These are phyloP conservation scores for Petroica traversi DNA, from an alignment of 2,113 vertebrate genomes.

Conservation along the genomic window DNA sequence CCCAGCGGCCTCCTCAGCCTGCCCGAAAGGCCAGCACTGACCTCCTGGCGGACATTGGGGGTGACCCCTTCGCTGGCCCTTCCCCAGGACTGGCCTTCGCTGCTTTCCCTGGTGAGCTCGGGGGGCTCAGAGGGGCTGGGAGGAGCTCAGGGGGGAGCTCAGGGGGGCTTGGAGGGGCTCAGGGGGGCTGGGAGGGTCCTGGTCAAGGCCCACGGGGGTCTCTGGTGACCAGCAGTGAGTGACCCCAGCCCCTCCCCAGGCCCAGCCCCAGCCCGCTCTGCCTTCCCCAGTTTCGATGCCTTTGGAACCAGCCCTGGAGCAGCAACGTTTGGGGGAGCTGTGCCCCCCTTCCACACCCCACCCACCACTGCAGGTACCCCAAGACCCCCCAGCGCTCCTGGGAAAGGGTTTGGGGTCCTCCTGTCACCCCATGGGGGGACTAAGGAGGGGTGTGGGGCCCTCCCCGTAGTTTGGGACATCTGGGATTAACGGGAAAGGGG, in stretches of 20 bases:
- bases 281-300: not conserved
- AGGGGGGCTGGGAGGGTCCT: no score
- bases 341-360: not conserved
- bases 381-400: no score
- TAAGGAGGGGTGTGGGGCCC: not conserved
- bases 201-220: no score
- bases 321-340: not conserved
- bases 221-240: not conserved
- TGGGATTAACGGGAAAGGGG: not conserved
- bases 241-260: not conserved
- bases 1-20: not conserved
- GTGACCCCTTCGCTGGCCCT: not conserved
- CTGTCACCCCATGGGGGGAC: not conserved
- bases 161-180: not conserved
- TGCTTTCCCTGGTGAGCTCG: not conserved
- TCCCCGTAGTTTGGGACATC: not conserved
- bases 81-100: not conserved
- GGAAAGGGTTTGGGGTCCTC: not conserved
- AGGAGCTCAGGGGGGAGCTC: not conserved
- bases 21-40: not conserved
- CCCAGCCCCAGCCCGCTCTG: not conserved
- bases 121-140: not conserved
- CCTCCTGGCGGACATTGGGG: not conserved
- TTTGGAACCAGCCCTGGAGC: not conserved
- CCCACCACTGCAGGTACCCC: not conserved